Percentiles rank a stretch among this genome's conserved stretches.
These are phyloP conservation scores for Neopelma chrysocephalum DNA, from an alignment of 2,797 vertebrate genomes.

Conservation along the genomic window DNA sequence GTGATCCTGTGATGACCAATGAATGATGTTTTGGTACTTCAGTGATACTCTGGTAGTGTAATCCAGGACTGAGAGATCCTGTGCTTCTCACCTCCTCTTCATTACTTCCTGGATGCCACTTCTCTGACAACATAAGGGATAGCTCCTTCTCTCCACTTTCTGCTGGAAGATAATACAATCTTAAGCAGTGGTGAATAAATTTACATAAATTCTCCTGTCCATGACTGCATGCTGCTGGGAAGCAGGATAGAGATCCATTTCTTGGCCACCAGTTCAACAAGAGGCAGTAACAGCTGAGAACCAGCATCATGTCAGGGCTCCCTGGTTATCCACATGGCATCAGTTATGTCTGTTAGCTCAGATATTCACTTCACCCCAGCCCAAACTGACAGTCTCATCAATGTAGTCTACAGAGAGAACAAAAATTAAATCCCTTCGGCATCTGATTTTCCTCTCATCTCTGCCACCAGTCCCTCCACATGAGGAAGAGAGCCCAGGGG, in stretches of 20 bases:
- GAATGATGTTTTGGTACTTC: neutral
- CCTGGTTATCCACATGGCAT: neutral
- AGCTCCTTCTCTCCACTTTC: neutral
- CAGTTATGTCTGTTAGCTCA: neutral
- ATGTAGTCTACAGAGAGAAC: conserved; percentile 1
- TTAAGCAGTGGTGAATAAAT: neutral
- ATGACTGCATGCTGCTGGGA: neutral
- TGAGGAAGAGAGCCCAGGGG: conserved; percentile 7
- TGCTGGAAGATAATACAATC: neutral
- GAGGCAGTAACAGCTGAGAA: neutral
- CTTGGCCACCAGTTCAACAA: neutral
- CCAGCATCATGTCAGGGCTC: neutral
- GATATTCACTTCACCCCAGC: neutral
- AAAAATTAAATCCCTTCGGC: conserved; percentile 30
- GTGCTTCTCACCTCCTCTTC: neutral
- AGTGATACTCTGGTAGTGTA: neutral
- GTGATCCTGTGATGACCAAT: neutral
- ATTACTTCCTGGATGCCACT: accelerated
- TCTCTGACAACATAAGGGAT: neutral
- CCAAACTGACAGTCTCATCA: neutral
- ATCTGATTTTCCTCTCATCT: conserved; percentile 25
- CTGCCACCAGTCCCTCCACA: neutral
- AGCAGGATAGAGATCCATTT: neutral
- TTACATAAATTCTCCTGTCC: neutral
- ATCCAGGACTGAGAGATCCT: neutral